A percentile compares a stretch with the other conserved stretches of the same genome.
phyloP scores from a whole-genome alignment of 2,113 vertebrate genomes.

The Paralichthys olivaceus region DNA sequence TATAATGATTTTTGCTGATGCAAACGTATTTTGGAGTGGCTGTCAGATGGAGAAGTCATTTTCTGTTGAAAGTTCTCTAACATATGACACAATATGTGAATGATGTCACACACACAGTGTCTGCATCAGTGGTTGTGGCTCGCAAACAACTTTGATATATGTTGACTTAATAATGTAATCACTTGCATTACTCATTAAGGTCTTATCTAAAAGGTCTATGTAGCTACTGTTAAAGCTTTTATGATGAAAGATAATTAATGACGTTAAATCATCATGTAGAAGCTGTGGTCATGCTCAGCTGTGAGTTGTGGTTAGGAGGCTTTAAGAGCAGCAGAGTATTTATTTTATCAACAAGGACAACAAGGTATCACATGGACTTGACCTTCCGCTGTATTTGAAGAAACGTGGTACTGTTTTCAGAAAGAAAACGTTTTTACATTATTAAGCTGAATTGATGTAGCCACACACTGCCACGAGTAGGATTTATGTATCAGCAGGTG shows the following conservation, averaged over 20 bases:
- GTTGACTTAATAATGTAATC: constrained; percentile 54
- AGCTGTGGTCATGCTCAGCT: constrained; percentile 58
- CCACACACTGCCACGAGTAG: constrained; percentile 56
- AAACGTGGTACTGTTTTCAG: constrained; percentile 55
- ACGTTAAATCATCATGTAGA: constrained; percentile 63
- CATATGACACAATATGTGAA: constrained; percentile 36
- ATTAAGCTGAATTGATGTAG: constrained; percentile 47
- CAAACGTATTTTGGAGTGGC: constrained; percentile 35
- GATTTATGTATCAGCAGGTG: constrained; percentile 78
- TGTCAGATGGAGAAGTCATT: constrained; percentile 29
- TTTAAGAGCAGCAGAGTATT: constrained; percentile 41
- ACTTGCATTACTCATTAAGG: constrained; percentile 37
- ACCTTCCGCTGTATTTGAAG: constrained; percentile 38
- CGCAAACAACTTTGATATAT: constrained; percentile 32
- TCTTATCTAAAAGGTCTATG: constrained; percentile 8
- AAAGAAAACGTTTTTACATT: constrained; percentile 28
- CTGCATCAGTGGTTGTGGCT: constrained; percentile 8
- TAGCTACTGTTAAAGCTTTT: constrained; percentile 26
- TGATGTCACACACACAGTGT: constrained; percentile 45
- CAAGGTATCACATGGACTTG: constrained; percentile 32
- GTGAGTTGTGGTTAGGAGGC: constrained; percentile 54
- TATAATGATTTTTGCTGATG: constrained; percentile 44
- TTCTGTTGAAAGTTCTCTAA: constrained; percentile 22
- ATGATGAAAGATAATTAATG: constrained; percentile 59
- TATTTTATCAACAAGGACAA: constrained; percentile 38